These are phyloP conservation scores for Diadegma fenestrale DNA, from an alignment of 2,888 invertebrate species.

Conservation along the genomic window DNA sequence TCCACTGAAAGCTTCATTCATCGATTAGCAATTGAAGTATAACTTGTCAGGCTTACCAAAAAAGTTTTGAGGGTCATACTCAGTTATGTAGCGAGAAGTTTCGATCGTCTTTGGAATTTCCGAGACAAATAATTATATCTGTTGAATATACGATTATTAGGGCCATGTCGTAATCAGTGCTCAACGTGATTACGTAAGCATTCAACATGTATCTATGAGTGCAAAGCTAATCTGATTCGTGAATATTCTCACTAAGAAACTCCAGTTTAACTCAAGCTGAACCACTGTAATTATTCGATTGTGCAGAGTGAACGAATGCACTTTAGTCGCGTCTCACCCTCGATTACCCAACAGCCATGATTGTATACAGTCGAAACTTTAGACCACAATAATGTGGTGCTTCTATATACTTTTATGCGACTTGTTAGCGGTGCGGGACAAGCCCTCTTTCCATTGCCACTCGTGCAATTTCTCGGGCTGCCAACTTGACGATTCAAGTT, in stretches of 20 bases:
- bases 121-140: not conserved
- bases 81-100: not conserved
- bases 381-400: slow-evolving; percentile 39
- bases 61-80: not conserved
- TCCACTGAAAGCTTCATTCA: not conserved
- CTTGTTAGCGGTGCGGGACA: slow-evolving; percentile 49
- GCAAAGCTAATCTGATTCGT: slow-evolving; percentile 23
- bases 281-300: slow-evolving; percentile 61
- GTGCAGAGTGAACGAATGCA: slow-evolving; percentile 12
- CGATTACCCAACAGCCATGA: slow-evolving; percentile 23
- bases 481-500: slow-evolving; percentile 74
- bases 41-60: slow-evolving; percentile 3
- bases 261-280: slow-evolving; percentile 28
- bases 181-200: slow-evolving; percentile 31
- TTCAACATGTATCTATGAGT: slow-evolving; percentile 5
- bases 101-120: not conserved
- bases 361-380: slow-evolving; percentile 52
- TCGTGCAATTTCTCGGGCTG: slow-evolving; percentile 61
- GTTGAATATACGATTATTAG: not conserved
- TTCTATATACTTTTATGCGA: slow-evolving; percentile 27
- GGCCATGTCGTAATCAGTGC: slow-evolving; percentile 19
- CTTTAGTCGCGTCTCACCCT: slow-evolving; percentile 14
- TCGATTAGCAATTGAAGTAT: not conserved
- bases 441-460: not conserved
- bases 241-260: slow-evolving; percentile 46